phyloP scores from a whole-genome alignment of 2,888 invertebrate species.

The Anorthoa munda region DNA sequence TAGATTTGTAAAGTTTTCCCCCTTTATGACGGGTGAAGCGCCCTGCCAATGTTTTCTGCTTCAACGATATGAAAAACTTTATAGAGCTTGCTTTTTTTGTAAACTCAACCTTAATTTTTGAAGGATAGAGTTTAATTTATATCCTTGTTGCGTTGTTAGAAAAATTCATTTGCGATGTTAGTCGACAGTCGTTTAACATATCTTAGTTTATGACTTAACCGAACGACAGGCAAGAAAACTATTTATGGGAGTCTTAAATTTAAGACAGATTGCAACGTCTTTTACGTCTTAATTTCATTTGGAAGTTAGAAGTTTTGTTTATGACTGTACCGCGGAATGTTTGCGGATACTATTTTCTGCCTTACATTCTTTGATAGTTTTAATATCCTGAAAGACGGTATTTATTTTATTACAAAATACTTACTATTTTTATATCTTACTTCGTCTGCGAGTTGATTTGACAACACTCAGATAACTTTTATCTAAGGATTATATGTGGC shows the following conservation, averaged over 20 bases:
- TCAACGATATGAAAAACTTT: slow-evolving; percentile 89
- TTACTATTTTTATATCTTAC: not conserved
- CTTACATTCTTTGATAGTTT: slow-evolving; percentile 46
- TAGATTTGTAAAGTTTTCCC: slow-evolving; percentile 90
- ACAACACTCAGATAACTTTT: too few relatives aligned
- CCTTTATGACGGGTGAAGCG: slow-evolving; percentile 88
- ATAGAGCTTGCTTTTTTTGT: slow-evolving; percentile 57
- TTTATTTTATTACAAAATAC: slow-evolving; percentile 9
- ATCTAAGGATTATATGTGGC: too few relatives aligned
- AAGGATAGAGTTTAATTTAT: slow-evolving; percentile 67
- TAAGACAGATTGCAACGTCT: slow-evolving; percentile 75
- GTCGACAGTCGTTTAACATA: slow-evolving; percentile 85
- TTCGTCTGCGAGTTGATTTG: not conserved
- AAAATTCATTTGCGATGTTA: slow-evolving; percentile 85
- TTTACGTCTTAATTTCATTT: slow-evolving; percentile 71
- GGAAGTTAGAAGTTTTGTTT: slow-evolving; percentile 62
- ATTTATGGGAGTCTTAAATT: slow-evolving; percentile 82
- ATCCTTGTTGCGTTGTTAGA: slow-evolving; percentile 59
- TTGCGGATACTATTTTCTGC: slow-evolving; percentile 40
- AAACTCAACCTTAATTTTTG: slow-evolving; percentile 69
- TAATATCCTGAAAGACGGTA: slow-evolving; percentile 4
- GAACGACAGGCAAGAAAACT: slow-evolving; percentile 81
- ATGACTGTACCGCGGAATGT: slow-evolving; percentile 51
- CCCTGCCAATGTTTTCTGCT: slow-evolving; percentile 87
- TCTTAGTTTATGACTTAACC: slow-evolving; percentile 85